These are phyloP conservation scores for Glaucidium brasilianum DNA, from an alignment of 2,113 vertebrate species.

Conservation along the genomic window DNA sequence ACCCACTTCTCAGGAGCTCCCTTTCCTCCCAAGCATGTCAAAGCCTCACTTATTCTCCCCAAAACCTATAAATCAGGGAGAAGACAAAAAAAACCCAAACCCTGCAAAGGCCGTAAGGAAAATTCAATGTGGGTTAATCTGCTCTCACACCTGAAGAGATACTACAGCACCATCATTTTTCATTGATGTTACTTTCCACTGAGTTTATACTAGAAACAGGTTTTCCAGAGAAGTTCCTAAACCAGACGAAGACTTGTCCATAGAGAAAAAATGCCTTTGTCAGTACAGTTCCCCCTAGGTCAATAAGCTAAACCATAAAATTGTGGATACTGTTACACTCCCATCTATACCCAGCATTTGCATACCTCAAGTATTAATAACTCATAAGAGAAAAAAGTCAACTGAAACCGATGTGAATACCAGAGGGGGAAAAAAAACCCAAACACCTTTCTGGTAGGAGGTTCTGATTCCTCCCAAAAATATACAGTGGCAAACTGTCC, in stretches of 20 bases:
- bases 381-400: neutral
- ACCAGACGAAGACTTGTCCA: neutral
- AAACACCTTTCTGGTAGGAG: neutral
- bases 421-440: neutral
- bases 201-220: neutral
- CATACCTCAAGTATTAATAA: neutral
- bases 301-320: neutral
- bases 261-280: neutral
- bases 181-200: neutral
- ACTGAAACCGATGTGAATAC: neutral
- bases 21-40: neutral
- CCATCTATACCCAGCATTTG: neutral
- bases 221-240: neutral
- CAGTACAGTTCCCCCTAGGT: neutral
- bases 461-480: neutral
- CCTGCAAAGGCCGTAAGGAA: neutral
- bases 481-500: neutral
- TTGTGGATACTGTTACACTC: neutral
- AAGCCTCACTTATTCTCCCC: neutral
- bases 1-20: neutral
- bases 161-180: neutral
- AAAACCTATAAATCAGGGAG: neutral
- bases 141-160: neutral
- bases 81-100: neutral
- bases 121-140: accelerated